A percentile compares a stretch with the other conserved stretches of the same genome.
phyloP scores from a whole-genome alignment of 2,113 vertebrate genomes.

The Perognathus longimembris region DNA sequence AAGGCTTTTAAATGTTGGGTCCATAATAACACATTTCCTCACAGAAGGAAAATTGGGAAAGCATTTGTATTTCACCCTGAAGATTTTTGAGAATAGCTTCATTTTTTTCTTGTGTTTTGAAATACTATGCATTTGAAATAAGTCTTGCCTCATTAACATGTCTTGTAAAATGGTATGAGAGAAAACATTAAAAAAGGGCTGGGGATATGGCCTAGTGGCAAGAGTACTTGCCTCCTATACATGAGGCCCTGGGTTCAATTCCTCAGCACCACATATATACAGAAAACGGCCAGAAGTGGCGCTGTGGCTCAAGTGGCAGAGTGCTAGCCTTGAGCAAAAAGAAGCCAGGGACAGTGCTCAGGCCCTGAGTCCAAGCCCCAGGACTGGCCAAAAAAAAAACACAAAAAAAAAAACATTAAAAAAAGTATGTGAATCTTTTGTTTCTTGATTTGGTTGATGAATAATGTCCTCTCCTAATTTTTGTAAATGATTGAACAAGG shows the following conservation, averaged over 20 bases:
- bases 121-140: slow-evolving; percentile 48
- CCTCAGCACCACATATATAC: too few relatives aligned
- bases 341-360: too few relatives aligned
- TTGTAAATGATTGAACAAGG: slow-evolving; percentile 9
- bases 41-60: slow-evolving; percentile 22
- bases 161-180: neutral
- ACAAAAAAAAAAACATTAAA: too few relatives aligned
- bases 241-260: too few relatives aligned
- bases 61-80: slow-evolving; percentile 15
- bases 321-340: too few relatives aligned
- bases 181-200: neutral
- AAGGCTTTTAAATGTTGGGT: neutral
- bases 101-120: slow-evolving; percentile 28
- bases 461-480: neutral
- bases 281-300: too few relatives aligned
- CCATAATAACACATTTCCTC: neutral
- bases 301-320: too few relatives aligned
- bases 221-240: too few relatives aligned
- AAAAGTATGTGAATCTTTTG: neutral
- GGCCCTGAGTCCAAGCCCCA: too few relatives aligned
- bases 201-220: too few relatives aligned
- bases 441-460: slow-evolving; percentile 33
- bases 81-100: neutral
- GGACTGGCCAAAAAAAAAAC: too few relatives aligned
- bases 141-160: neutral